phyloP scores from a whole-genome alignment of 2,797 vertebrate genomes.

The Diplodus puntazzo region DNA sequence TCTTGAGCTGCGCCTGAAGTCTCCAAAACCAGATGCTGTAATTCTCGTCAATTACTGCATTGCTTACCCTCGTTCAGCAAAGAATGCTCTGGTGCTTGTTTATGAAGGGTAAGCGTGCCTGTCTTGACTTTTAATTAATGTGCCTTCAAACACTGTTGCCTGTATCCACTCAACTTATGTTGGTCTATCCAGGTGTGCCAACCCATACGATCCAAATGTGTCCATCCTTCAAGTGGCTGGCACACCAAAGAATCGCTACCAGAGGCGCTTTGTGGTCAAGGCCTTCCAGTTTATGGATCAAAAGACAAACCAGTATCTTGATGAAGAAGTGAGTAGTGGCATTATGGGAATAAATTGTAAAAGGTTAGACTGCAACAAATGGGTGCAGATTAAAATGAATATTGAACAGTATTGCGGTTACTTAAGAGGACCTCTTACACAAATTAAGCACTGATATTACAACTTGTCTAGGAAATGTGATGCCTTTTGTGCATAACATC shows the following conservation, averaged over 20 bases:
- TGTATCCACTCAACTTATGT: rapidly evolving
- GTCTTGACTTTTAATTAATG: background rate
- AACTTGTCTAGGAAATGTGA: too few relatives aligned
- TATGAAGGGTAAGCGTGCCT: constrained; percentile 80
- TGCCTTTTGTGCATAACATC: too few relatives aligned
- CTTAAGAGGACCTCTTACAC: background rate
- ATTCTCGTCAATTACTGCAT: constrained; percentile 85
- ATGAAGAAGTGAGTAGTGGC: constrained; percentile 79
- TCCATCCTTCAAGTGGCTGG: constrained; percentile 63
- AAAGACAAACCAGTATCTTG: constrained; percentile 69
- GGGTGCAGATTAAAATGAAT: background rate
- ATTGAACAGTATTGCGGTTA: background rate
- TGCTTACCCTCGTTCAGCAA: constrained; percentile 83
- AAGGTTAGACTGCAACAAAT: background rate
- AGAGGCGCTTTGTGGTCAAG: constrained; percentile 74
- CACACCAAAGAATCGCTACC: constrained; percentile 46
- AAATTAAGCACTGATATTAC: background rate
- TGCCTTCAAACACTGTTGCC: rapidly evolving
- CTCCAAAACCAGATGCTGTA: constrained; percentile 62
- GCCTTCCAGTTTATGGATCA: constrained; percentile 84
- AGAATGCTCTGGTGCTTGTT: constrained; percentile 79
- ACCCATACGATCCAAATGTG: constrained; percentile 68
- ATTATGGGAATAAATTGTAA: background rate
- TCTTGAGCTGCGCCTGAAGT: constrained; percentile 75
- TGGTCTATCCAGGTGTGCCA: constrained; percentile 75